A percentile compares a stretch with the other conserved stretches of the same genome.
Conservation (phyloP, 2,113 vertebrate genomes). For the Hucho hucho region DNA sequence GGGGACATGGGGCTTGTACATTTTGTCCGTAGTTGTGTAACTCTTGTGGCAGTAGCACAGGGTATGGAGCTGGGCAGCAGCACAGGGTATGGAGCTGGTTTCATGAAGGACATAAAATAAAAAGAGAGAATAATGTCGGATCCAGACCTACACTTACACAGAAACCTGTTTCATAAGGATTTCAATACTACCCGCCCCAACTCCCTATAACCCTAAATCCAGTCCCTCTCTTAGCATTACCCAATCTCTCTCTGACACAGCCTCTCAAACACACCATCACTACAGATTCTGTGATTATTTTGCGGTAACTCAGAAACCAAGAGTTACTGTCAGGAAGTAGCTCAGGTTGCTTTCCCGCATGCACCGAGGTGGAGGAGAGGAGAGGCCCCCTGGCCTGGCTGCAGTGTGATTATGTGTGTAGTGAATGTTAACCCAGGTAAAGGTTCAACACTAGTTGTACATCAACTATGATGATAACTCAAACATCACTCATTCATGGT, state of each 20-base stretch:
- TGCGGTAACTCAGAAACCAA: too few species aligned
- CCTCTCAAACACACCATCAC: neutral
- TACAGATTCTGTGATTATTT: too few species aligned
- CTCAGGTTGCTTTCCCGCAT: too few species aligned
- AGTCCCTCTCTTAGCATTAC: neutral
- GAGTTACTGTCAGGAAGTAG: too few species aligned
- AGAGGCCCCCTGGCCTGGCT: too few species aligned
- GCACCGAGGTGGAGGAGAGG: too few species aligned
- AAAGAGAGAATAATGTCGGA: slow-evolving; percentile 13
- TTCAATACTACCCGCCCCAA: too few species aligned
- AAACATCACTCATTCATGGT: slow-evolving; percentile 15
- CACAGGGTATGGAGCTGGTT: slow-evolving; percentile 52
- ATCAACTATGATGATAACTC: too few species aligned
- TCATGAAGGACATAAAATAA: slow-evolving; percentile 58
- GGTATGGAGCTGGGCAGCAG: slow-evolving; percentile 45
- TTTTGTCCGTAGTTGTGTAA: slow-evolving; percentile 60
- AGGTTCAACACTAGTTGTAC: too few species aligned
- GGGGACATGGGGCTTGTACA: slow-evolving; percentile 32
- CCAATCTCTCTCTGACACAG: too few species aligned
- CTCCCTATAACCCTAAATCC: slow-evolving; percentile 4
- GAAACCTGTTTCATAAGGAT: too few species aligned
- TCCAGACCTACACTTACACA: neutral
- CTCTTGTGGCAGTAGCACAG: slow-evolving; percentile 3
- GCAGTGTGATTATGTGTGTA: neutral
- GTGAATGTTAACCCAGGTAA: too few species aligned